Conservation (phyloP, 2,113 vertebrate genomes). For the Paracanthobrama guichenoti region DNA sequence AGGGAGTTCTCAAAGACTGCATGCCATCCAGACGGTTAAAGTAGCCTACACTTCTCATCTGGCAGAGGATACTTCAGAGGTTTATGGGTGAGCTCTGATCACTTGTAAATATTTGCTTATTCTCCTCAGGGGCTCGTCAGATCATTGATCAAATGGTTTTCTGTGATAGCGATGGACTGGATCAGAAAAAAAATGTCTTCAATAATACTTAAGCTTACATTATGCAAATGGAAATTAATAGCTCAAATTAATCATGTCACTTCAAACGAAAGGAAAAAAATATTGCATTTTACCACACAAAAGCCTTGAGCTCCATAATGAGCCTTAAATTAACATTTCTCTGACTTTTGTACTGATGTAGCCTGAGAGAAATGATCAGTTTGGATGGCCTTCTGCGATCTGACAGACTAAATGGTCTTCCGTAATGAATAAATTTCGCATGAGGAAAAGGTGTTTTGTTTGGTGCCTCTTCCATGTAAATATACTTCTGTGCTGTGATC, state of each 20-base stretch:
- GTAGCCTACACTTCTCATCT: neutral
- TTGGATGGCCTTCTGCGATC: neutral
- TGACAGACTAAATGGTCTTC: neutral
- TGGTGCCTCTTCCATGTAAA: constrained; percentile 13
- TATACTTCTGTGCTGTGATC: neutral
- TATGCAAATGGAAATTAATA: neutral
- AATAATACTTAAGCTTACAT: constrained; percentile 2
- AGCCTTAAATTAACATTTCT: constrained; percentile 3
- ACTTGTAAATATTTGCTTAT: constrained; percentile 18
- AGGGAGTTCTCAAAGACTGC: constrained; percentile 19
- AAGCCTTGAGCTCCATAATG: constrained; percentile 7
- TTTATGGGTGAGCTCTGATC: neutral
- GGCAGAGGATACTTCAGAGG: neutral
- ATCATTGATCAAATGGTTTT: neutral
- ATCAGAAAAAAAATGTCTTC: neutral
- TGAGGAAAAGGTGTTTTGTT: constrained; percentile 20
- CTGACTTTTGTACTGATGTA: neutral
- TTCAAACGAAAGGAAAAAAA: neutral
- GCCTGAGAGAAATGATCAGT: neutral
- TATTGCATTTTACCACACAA: neutral
- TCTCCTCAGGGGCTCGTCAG: constrained; percentile 5
- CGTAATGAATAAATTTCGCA: neutral
- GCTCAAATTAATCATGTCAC: too few relatives aligned
- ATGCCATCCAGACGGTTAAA: neutral
- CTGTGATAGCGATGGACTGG: neutral